Evolutionary conservation across 2,797 vertebrate species (phyloP), one percentile per base, ranked within the genome.

Genomic region (Heterohyrax brucei): DNA sequence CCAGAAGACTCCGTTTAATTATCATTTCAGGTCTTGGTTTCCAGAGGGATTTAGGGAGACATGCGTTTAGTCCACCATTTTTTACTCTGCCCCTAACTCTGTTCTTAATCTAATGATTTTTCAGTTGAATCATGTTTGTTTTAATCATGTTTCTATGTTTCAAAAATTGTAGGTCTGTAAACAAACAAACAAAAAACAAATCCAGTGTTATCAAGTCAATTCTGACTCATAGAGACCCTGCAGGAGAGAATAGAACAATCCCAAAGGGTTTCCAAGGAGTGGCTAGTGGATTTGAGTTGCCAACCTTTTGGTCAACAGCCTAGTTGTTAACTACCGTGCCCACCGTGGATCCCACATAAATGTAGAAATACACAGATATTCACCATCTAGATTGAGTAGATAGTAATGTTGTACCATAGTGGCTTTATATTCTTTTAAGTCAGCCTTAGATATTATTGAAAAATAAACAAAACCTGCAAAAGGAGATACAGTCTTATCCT

Each of bases 91-190:
- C 39, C 39, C 39, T 39, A 39, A 39, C 39, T 10, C 62, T 64
- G 39, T 86, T 76, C 93, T 66, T 64, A 44, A 61, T 82, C 33
- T 72, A 72, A 64, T 82, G n/a, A 70, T 53, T 12, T 48, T 68
- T 79, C 59, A 70, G 61, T 26, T 75, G 10, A 78, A 90, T 81
- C 14, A 73, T 76, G 39, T 82, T 48, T 62, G 50, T 68, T 79
- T 94, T 75, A 61, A 84, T 56, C 30, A 39, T 68, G 2, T 70
- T 85, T 33, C 12, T 18, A 26, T 9, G 26, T 73, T 81, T 87
- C n/a, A n/a, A 79, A 94, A 81, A 56, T 53, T 82, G 2, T 62
- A 87, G 90, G 16, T 73, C 12, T 56, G 56, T 18, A 94, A 64
- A 89, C 44, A 22, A 66, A 66, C 62, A 26, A 10, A 66, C 39